Evolutionary conservation across 2,113 vertebrate genomes (phyloP).

Genomic region (Edolisoma coerulescens): DNA sequence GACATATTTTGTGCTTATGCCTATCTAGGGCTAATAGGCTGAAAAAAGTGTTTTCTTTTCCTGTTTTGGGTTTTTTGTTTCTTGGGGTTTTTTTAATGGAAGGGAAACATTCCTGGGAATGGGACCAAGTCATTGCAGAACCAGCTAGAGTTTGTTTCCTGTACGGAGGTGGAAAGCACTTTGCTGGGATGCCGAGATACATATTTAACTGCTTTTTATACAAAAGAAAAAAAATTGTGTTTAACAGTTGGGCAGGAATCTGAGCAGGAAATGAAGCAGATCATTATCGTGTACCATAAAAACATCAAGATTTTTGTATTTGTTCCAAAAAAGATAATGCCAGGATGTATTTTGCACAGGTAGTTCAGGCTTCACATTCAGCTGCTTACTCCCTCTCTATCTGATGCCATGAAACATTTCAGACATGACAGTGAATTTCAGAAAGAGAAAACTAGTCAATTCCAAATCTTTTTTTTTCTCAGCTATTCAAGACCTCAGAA

Average conservation of each 20-base stretch:
- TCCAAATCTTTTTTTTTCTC: not conserved
- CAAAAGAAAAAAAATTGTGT: not conserved
- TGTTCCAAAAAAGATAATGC: not conserved
- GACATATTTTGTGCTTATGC: rapidly evolving
- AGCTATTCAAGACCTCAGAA: not conserved
- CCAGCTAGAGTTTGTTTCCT: not conserved
- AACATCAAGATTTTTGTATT: not conserved
- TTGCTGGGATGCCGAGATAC: not conserved
- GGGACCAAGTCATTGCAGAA: not conserved
- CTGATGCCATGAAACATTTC: not conserved
- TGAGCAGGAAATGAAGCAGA: slow-evolving; percentile 40
- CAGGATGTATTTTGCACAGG: not conserved
- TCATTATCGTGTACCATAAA: slow-evolving; percentile 25
- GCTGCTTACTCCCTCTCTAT: not conserved
- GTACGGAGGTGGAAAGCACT: not conserved
- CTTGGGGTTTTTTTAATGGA: not conserved
- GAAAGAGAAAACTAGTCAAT: not conserved
- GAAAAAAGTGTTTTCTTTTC: not conserved
- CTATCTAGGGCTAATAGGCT: not conserved
- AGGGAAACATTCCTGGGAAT: not conserved
- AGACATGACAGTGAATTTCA: not conserved
- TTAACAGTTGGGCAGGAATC: not conserved
- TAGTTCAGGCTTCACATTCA: not conserved
- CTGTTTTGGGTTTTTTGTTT: not conserved
- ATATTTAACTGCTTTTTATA: not conserved